Base-by-base conservation (phyloP, 1,140 invertebrate genomes). In the Diploscapter pachys region DNA sequence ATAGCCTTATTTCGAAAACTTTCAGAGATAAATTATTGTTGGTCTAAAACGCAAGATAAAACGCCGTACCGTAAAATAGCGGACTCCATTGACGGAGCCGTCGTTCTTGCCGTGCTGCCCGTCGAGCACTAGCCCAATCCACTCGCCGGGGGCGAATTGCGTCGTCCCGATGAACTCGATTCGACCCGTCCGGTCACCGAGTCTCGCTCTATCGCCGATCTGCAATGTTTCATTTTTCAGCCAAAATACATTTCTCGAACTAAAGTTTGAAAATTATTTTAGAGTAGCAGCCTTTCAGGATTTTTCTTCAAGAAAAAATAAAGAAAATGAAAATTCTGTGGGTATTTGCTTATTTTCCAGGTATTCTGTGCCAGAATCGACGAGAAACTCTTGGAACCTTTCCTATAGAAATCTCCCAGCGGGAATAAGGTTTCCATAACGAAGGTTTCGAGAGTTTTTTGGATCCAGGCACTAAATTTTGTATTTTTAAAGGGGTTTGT, bases 111-210 rank as follows among this genome's bases (percentile, higher is more conserved):
- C 96, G 81, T 93, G 92, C 52, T 94, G 90, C 78, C 94, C 92
- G 86, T 98, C 95, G 71, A 98, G 89, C 55, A 95, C 94, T 71
- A 99, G 91, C 57, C 96, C 96, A 81, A 94, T 95, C 95, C 95
- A 98, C 74, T 95, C 93, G 79, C 95, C 95, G 54, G 92, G 90
- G 49, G 93, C 95, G 87, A 98, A 98, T 3, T 86, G 52, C 5
- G 95, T 96, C 86, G 97, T 95, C n/a, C 96, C 96, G 76, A 98
- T 94, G 86, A 93, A 99, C 51, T 95, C 94, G 79, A 99, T 96
- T 81, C 91, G 90, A 52, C 95, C 96, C 4, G 93, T 91, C 85
- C 96, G 96, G 50, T 59, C 76, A 48, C 48, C 63, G 51, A 77
- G 13, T 6, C 51, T 6, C 11, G 66, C 66, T 8, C 66, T 51